Conservation (phyloP, 2,888 invertebrate genomes). For the Leptarthrus brevirostris region DNA sequence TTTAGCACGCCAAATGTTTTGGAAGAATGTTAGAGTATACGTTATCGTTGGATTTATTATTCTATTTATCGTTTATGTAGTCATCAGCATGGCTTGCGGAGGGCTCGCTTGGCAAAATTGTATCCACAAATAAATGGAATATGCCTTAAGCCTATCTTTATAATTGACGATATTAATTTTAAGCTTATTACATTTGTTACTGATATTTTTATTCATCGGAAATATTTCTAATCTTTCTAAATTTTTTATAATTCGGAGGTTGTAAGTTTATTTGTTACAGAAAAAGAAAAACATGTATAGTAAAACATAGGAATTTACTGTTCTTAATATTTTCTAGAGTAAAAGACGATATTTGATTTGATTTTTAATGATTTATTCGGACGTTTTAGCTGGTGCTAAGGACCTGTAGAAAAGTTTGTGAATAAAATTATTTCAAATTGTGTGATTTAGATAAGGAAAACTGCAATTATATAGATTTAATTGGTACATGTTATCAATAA, state of each 20-base stretch:
- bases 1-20: constrained; percentile 87
- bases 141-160: not conserved
- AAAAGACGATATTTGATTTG: not conserved
- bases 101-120: constrained; percentile 83
- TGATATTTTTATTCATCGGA: constrained; percentile 16
- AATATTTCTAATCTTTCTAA: not conserved
- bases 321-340: not conserved
- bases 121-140: constrained; percentile 66
- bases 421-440: not conserved
- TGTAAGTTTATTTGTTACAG: not conserved
- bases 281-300: too few species aligned
- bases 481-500: not conserved
- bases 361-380: too few species aligned
- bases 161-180: not conserved
- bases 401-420: not conserved
- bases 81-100: constrained; percentile 89
- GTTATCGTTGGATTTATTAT: constrained; percentile 74
- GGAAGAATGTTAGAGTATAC: constrained; percentile 94
- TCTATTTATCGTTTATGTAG: constrained; percentile 82
- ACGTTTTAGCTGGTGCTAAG: not conserved
- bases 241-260: not conserved
- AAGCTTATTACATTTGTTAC: constrained; percentile 21
- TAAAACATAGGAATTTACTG: too few species aligned
- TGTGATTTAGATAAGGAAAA: constrained; percentile 5
- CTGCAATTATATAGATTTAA: not conserved